These are phyloP conservation scores for Myiotriccus ornatus DNA, from an alignment of 2,797 vertebrate genomes.

Conservation along the genomic window DNA sequence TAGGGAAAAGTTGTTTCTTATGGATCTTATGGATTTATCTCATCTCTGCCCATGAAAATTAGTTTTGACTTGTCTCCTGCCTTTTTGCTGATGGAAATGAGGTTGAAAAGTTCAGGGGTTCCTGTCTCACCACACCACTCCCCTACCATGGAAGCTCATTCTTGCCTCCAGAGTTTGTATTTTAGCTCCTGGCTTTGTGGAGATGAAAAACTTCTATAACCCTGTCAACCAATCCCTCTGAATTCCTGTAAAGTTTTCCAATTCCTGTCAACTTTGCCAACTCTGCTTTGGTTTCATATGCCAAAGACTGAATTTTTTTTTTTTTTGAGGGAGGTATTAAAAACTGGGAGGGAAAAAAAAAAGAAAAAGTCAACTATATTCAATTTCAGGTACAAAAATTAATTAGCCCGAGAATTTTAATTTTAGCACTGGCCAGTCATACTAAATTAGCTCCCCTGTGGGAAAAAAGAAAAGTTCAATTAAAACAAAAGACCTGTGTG, in stretches of 20 bases:
- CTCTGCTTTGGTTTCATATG: not conserved
- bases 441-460: conserved; percentile 49
- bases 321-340: not conserved
- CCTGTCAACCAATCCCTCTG: not conserved
- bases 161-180: not conserved
- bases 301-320: not conserved
- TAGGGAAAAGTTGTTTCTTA: not conserved
- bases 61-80: accelerated
- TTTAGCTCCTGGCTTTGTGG: not conserved
- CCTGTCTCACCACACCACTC: not conserved
- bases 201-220: not conserved
- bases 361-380: not conserved
- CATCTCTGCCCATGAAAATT: not conserved
- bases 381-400: conserved; percentile 44
- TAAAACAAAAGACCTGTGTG: conserved; percentile 47
- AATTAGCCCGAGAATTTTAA: conserved; percentile 48
- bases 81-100: not conserved
- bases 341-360: not conserved
- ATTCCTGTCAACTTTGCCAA: not conserved
- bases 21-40: not conserved
- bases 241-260: not conserved
- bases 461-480: conserved; percentile 42
- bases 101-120: not conserved
- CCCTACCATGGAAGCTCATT: accelerated
- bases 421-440: conserved; percentile 24